Base-by-base conservation (phyloP, 2,797 vertebrate genomes). In the Moxostoma hubbsi region DNA sequence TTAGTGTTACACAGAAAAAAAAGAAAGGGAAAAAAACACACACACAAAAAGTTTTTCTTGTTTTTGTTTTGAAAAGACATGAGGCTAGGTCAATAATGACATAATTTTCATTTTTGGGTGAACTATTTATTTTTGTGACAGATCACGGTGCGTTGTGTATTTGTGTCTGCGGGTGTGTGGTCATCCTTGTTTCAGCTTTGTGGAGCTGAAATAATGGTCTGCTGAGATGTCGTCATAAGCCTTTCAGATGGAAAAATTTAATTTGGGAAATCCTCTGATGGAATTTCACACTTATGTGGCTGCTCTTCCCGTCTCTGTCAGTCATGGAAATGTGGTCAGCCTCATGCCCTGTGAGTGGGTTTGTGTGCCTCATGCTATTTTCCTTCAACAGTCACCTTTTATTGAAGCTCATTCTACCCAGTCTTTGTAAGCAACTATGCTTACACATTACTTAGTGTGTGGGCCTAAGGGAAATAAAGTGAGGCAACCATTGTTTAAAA, bases 201-300 rank as follows among this genome's bases (percentile, higher is more conserved):
- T 18, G 62, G 57, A 73, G 70, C 46, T 67, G 16, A 65, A 73
- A 49, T 57, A 51, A 59, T 11, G 63, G 46, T 59, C 54, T 67
- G 10, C 82, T 86, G 86, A 77, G 24, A 87, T 70, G 81, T 85
- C 84, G 83, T 81, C 66, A 67, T 90, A 89, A 91, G 86, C 89
- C 85, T 86, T 90, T 91, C 89, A 90, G 89, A 91, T 79, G 85
- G 88, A 88, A 90, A 91, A 87, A 90, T 89, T 81, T 51, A 87
- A 89, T 90, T 88, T 81, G 74, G 82, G 78, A 85, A 83, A 85
- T 87, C 85, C 69, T 11, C 7, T 80, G 82, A 79, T 89, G 86
- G 80, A 87, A 90, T 87, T 88, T 89, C 84, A 88, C 88, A 88
- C 83, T 51, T 85, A 73, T 80, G 13, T 67, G 70, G 49, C 64